Percentiles rank a stretch among this genome's conserved stretches.
phyloP scores from a whole-genome alignment of 1,140 invertebrate species.

The Cataglyphis hispanica region DNA sequence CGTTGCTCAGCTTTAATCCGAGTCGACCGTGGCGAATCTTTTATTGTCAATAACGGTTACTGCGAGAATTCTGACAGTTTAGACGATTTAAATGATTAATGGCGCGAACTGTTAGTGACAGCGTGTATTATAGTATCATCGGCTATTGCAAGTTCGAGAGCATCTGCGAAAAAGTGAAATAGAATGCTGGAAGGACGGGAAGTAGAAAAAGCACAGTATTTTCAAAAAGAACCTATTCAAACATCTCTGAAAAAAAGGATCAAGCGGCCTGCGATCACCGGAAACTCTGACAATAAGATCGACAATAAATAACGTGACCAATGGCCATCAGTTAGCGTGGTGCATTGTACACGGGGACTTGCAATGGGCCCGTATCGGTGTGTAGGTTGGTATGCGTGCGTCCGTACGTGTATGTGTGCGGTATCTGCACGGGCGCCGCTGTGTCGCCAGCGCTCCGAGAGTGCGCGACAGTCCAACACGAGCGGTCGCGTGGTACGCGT shows the following conservation, averaged over 20 bases:
- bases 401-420: background rate
- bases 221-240: background rate
- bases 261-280: too few species aligned
- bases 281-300: too few species aligned
- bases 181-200: background rate
- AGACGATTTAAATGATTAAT: constrained; percentile 17
- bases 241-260: background rate
- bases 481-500: constrained; percentile 25
- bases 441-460: constrained; percentile 16
- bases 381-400: background rate
- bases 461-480: constrained; percentile 28
- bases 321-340: constrained; percentile 5
- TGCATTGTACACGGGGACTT: constrained; percentile 7
- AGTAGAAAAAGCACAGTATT: background rate
- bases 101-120: background rate
- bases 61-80: constrained; percentile 2
- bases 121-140: background rate
- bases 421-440: constrained; percentile 28
- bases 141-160: too few species aligned
- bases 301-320: too few species aligned
- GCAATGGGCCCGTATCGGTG: constrained; percentile 12
- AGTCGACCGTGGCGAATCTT: constrained; percentile 6
- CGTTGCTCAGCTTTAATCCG: background rate
- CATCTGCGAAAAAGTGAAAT: background rate
- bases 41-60: constrained; percentile 14